phyloP scores from a whole-genome alignment of 2,113 vertebrate genomes.

The Chitala chitala region DNA sequence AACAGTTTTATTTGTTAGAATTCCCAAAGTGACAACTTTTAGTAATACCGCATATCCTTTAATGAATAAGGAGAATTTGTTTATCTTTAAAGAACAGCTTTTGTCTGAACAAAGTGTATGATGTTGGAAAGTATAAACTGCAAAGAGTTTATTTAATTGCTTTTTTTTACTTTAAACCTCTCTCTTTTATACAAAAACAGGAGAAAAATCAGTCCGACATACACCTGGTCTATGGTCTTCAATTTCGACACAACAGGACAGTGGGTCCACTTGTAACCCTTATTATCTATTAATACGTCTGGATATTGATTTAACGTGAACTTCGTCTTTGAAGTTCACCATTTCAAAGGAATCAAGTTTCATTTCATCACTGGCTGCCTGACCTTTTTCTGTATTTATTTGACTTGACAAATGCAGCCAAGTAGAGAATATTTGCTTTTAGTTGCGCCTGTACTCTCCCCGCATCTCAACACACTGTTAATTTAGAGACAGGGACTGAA shows the following conservation, averaged over 20 bases:
- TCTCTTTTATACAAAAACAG: neutral
- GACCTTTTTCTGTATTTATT: conserved; percentile 22
- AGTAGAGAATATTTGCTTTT: neutral
- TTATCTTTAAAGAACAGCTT: no score
- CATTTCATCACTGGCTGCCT: conserved; percentile 17
- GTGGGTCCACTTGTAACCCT: neutral
- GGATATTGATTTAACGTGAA: conserved; percentile 24
- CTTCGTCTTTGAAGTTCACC: conserved; percentile 25
- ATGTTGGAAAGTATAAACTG: no score
- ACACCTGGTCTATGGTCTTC: neutral
- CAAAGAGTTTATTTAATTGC: neutral
- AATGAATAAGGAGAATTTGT: no score
- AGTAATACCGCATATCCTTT: no score
- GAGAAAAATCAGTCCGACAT: neutral
- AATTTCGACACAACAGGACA: neutral
- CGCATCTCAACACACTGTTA: neutral
- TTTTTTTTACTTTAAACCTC: neutral
- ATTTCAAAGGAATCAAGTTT: conserved; percentile 18
- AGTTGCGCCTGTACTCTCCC: neutral
- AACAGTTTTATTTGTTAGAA: no score
- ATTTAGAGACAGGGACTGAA: neutral
- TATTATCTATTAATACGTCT: conserved; percentile 27
- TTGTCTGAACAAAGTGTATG: no score
- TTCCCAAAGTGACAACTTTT: no score
- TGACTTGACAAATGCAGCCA: conserved; percentile 8